A percentile compares a stretch with the other conserved stretches of the same genome.
Evolutionary conservation across 1,140 invertebrate species (phyloP).

Genomic region (Drosophila kikkawai): DNA sequence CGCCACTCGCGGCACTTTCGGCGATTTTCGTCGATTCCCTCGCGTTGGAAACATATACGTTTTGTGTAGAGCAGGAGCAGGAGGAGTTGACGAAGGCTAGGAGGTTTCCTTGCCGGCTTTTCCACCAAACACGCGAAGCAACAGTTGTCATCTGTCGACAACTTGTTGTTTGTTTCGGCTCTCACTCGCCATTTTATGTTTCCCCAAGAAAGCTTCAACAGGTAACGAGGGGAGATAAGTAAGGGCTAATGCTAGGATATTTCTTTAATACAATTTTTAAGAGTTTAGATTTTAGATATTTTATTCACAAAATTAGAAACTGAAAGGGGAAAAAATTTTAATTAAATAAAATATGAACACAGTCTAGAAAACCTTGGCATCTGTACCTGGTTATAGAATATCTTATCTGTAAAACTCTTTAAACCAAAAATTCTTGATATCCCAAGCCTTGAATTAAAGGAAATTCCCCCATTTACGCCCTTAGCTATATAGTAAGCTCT

Average conservation of each 20-base stretch:
- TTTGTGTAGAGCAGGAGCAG: slow-evolving; percentile 3
- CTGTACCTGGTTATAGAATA: no score
- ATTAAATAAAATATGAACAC: background rate
- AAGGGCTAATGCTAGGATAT: background rate
- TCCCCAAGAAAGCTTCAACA: background rate
- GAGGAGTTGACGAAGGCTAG: background rate
- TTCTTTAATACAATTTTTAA: background rate
- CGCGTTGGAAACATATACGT: slow-evolving; percentile 16
- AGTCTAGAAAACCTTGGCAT: background rate
- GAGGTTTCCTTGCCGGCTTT: slow-evolving; percentile 2
- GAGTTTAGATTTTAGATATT: background rate
- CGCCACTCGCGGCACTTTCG: slow-evolving; percentile 66
- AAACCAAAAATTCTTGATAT: background rate
- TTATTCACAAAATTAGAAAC: background rate
- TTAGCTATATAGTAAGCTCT: slow-evolving; percentile 8
- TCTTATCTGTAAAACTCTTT: no score
- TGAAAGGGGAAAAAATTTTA: no score
- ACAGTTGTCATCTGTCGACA: slow-evolving; percentile 72
- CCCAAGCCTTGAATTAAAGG: slow-evolving; percentile 8
- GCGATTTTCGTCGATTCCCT: slow-evolving; percentile 71
- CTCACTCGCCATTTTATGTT: background rate
- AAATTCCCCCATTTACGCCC: background rate
- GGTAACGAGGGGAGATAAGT: slow-evolving; percentile 2
- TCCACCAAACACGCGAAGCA: slow-evolving; percentile 39
- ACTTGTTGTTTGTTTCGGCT: slow-evolving; percentile 62